Evolutionary conservation across 2,797 vertebrate species (phyloP), one percentile per base, ranked within the genome.

Genomic region (Erpetoichthys calabaricus): DNA sequence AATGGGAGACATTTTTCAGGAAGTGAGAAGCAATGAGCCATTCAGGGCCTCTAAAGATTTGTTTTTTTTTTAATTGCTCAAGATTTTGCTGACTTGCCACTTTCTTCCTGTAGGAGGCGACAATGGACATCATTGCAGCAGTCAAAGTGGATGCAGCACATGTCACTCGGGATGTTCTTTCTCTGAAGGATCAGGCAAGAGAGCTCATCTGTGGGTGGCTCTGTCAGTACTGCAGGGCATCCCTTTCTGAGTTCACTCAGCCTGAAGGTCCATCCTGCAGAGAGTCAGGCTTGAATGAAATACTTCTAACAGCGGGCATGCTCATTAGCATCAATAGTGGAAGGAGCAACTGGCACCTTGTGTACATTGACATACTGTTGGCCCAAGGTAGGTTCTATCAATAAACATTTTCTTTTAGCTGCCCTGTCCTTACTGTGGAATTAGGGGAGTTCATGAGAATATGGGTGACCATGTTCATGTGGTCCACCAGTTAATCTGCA

Each of bases 131-230:
- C 57, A 25, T 81, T 61, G 73, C 73, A 0, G 94, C 91, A 0
- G 79, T 98, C 69, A 79, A 79, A 69, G 75, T 84, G 43, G 78
- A 89, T 66, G 59, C 79, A 1, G 73, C 68, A 10, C 61, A 67
- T 0, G 89, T 83, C 52, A 77, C 80, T 65, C 76, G 75, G 59
- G 87, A 89, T 74, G 84, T 97, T 63, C 57, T 82, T 53, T 84
- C 84, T 3, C 76, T 99, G 65, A 94, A 88, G 73, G 82, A 71
- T 2, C 85, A 86, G 62, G 76, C 86, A 45, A 81, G 64, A 58
- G 67, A 57, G 2, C 60, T 89, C 55, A 65, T 95, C 56, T 80
- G 81, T 7, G 83, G 80, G 55, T 93, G 91, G 88, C 80, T 98
- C 64, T 75, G 86, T 51, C 74, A 85, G 60, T 77, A 73, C 46